Conservation (phyloP, 2,888 invertebrate species). For the Troides aeacus region DNA sequence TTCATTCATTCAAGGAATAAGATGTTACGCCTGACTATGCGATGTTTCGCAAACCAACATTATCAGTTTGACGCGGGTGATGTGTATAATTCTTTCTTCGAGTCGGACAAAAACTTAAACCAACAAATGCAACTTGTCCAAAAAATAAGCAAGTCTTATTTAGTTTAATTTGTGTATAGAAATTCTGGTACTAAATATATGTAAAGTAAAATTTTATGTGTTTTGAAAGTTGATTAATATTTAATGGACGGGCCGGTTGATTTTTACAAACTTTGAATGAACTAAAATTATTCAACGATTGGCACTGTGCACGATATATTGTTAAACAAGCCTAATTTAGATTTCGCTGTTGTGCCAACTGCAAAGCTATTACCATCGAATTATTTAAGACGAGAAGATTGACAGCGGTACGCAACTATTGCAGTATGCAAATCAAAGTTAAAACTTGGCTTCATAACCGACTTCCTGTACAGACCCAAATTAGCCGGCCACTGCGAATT, state of each 20-base stretch:
- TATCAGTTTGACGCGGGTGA: background rate
- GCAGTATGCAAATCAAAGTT: slow-evolving; percentile 52
- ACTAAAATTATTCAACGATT: slow-evolving; percentile 22
- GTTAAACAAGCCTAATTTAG: slow-evolving; percentile 60
- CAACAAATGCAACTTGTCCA: background rate
- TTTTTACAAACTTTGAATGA: slow-evolving; percentile 16
- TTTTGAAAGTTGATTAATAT: background rate
- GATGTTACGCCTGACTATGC: slow-evolving; percentile 1
- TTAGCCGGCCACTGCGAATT: slow-evolving; percentile 69
- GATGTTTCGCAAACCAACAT: background rate
- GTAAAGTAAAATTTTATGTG: background rate
- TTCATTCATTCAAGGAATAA: slow-evolving; percentile 1
- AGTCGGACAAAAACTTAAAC: background rate
- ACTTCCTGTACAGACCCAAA: slow-evolving; percentile 68
- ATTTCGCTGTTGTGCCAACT: slow-evolving; percentile 68
- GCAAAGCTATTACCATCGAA: slow-evolving; percentile 60
- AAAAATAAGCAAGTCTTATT: background rate
- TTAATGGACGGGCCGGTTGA: background rate
- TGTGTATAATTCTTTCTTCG: background rate
- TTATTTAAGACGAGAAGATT: slow-evolving; percentile 42
- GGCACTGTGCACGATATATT: slow-evolving; percentile 18
- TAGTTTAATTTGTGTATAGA: background rate
- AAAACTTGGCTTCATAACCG: slow-evolving; percentile 51
- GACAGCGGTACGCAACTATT: slow-evolving; percentile 45
- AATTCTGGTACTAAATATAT: background rate